Evolutionary conservation across 2,888 invertebrate genomes (phyloP).

Genomic region (Cerceris rybyensis): DNA sequence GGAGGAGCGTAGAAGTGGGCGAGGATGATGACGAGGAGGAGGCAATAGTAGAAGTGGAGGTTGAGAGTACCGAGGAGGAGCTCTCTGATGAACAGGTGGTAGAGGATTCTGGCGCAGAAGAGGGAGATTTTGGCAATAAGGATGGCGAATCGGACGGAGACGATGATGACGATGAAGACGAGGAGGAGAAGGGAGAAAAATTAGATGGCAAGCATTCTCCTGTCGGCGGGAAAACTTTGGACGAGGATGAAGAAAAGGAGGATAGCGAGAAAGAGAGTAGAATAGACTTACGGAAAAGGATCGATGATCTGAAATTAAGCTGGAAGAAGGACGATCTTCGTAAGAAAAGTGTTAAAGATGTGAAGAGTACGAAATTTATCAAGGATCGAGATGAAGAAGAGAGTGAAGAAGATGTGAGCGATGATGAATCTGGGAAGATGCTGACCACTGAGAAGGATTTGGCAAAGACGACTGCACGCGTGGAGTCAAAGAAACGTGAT

Average conservation of each 20-base stretch:
- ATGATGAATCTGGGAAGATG: no score
- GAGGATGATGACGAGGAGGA: conserved; percentile 48
- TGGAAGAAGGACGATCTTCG: conserved; percentile 5
- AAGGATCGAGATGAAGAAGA: conserved; percentile 66
- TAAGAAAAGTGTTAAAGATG: conserved; percentile 9
- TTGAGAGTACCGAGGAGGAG: conserved; percentile 18
- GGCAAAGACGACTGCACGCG: no score
- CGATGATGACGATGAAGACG: conserved; percentile 70
- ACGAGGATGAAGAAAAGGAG: conserved; percentile 56
- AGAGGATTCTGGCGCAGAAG: conserved; percentile 9
- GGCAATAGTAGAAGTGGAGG: conserved; percentile 38
- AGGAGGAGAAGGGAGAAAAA: conserved; percentile 30
- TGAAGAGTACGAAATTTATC: conserved; percentile 52
- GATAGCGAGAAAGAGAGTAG: conserved; percentile 69
- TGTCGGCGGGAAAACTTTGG: background rate
- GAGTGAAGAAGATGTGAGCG: conserved; percentile 7
- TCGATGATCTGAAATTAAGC: conserved; percentile 27
- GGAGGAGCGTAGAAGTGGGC: conserved; percentile 15
- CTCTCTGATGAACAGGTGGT: conserved; percentile 1
- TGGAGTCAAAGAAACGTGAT: conserved; percentile 5
- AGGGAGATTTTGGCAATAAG: conserved; percentile 64
- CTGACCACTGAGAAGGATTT: no score
- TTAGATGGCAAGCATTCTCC: background rate
- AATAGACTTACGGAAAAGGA: conserved; percentile 60
- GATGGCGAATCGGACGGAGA: conserved; percentile 68